A percentile compares a stretch with the other conserved stretches of the same genome.
These are phyloP conservation scores for Upupa epops DNA, from an alignment of 2,113 vertebrate species.

Conservation along the genomic window DNA sequence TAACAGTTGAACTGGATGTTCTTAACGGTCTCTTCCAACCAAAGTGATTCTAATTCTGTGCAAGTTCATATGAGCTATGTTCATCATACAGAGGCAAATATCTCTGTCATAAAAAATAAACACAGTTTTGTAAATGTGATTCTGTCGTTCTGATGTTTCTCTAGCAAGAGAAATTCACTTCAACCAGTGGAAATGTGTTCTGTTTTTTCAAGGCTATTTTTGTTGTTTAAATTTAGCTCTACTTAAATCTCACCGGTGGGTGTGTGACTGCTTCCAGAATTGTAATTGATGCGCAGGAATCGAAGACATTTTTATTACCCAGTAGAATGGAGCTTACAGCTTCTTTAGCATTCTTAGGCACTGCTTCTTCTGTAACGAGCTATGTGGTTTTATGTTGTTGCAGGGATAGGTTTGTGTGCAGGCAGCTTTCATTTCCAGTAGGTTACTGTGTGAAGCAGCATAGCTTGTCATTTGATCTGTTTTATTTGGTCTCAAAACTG, in stretches of 20 bases:
- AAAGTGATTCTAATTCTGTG: too few relatives aligned
- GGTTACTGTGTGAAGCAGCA: background rate
- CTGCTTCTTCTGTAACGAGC: background rate
- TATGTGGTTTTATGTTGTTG: background rate
- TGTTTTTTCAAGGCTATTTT: background rate
- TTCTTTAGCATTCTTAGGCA: background rate
- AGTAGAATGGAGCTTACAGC: background rate
- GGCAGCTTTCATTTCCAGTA: background rate
- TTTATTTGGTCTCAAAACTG: background rate
- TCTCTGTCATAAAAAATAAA: background rate
- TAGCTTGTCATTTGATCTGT: background rate
- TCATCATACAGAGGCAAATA: background rate
- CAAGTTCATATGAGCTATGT: rapidly evolving
- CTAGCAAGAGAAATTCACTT: background rate
- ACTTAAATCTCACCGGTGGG: background rate
- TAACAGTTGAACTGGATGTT: too few relatives aligned
- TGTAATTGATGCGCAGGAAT: background rate
- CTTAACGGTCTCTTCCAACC: too few relatives aligned
- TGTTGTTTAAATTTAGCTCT: background rate
- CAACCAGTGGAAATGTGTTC: background rate
- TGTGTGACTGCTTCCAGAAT: background rate
- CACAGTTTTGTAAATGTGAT: background rate
- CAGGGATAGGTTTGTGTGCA: background rate
- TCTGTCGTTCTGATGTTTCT: background rate
- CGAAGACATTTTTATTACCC: background rate